A percentile compares a stretch with the other conserved stretches of the same genome.
phyloP scores from a whole-genome alignment of 2,113 vertebrate species.

The Phrynocephalus versicolor region DNA sequence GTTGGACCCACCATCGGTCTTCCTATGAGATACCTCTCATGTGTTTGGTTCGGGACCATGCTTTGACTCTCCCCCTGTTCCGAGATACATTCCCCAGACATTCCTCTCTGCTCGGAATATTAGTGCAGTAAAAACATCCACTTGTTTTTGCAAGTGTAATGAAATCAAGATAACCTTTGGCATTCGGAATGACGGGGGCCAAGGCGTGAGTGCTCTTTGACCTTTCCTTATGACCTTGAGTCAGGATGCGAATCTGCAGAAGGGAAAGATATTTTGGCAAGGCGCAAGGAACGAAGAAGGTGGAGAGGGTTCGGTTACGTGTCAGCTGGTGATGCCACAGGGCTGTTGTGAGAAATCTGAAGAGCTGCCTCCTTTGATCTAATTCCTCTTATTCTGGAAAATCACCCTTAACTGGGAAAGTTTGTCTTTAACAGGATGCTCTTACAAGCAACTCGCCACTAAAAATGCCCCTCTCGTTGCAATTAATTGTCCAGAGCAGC shows the following conservation, averaged over 20 bases:
- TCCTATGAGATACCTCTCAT: neutral
- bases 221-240: conserved; percentile 73
- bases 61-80: neutral
- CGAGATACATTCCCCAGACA: neutral
- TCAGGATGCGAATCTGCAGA: conserved; percentile 52
- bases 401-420: neutral
- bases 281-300: conserved; percentile 5
- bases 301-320: conserved; percentile 60
- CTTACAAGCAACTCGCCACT: neutral
- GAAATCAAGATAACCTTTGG: conserved; percentile 77
- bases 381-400: neutral
- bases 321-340: neutral
- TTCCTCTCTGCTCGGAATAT: neutral
- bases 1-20: neutral
- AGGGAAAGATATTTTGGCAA: conserved; percentile 59
- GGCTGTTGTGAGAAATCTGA: neutral
- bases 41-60: too few relatives aligned
- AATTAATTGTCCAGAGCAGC: neutral
- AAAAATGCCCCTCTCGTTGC: neutral
- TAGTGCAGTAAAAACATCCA: conserved; percentile 39
- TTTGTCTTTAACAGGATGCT: neutral
- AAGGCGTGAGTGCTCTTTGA: conserved; percentile 73
- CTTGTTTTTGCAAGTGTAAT: conserved; percentile 59
- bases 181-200: conserved; percentile 69
- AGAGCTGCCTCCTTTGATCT: neutral